These are phyloP conservation scores for Rhea pennata DNA, from an alignment of 2,113 vertebrate genomes.

Conservation along the genomic window DNA sequence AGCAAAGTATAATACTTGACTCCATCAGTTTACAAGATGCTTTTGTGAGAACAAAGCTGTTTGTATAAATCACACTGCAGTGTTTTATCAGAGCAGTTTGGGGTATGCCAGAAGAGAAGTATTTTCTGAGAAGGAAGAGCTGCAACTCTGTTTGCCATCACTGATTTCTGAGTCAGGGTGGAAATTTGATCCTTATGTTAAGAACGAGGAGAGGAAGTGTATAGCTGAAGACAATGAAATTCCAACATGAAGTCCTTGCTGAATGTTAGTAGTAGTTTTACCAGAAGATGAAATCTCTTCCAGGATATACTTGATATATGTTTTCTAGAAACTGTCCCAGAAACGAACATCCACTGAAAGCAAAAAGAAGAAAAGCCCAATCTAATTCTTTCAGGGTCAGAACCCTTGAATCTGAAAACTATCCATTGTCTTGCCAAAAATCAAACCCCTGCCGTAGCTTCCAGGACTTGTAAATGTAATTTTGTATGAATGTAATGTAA, in stretches of 20 bases:
- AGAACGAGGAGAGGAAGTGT: not conserved
- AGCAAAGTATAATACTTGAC: not conserved
- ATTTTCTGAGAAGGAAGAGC: not conserved
- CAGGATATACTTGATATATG: not conserved
- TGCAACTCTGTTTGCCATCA: not conserved
- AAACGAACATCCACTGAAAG: not conserved
- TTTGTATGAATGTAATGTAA: not conserved
- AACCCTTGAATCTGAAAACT: not conserved
- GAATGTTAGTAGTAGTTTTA: not conserved
- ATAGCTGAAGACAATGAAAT: not conserved
- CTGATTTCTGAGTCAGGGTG: not conserved
- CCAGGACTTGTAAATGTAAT: not conserved
- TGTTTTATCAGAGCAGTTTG: not conserved
- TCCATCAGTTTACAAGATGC: not conserved
- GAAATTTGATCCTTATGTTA: not conserved
- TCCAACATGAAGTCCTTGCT: not conserved
- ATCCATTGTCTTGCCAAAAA: not conserved
- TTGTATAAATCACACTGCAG: not conserved
- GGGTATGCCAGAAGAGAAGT: not conserved
- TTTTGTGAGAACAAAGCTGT: not conserved
- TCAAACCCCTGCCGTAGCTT: not conserved
- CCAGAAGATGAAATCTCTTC: not conserved
- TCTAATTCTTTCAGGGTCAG: not conserved
- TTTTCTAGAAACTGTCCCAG: not conserved
- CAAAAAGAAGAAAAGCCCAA: not conserved